Conservation (phyloP, 2,113 vertebrate species). For the Malaclemys terrapin region DNA sequence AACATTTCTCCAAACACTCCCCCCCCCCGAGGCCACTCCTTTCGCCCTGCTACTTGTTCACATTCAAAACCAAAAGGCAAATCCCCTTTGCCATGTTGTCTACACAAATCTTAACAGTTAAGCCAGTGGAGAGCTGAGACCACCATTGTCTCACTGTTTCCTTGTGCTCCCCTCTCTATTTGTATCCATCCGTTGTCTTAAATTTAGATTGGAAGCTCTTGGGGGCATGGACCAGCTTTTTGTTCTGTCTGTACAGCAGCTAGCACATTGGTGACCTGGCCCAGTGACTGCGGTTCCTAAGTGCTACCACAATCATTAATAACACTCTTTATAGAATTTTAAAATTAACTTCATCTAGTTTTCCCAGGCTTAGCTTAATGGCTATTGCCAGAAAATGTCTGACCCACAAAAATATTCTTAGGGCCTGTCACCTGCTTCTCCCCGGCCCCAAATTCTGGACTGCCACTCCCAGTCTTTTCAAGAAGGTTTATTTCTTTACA, state of each 20-base stretch:
- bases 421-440: no score
- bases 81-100: background rate
- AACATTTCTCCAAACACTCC: background rate
- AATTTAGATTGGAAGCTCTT: background rate
- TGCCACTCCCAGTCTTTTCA: no score
- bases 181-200: background rate
- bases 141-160: background rate
- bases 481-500: no score
- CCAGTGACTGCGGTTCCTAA: background rate
- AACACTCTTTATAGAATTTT: background rate
- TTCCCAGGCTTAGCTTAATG: background rate
- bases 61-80: background rate
- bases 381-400: background rate
- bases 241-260: background rate
- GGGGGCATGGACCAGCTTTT: no score
- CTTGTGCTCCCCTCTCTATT: background rate
- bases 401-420: background rate
- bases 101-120: background rate
- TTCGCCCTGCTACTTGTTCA: background rate
- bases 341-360: background rate
- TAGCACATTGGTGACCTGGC: rapidly evolving
- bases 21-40: background rate
- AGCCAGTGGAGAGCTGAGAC: background rate
- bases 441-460: no score
- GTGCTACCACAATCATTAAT: background rate